Conservation (phyloP, 2,888 invertebrate genomes). For the Xylophagus ater region DNA sequence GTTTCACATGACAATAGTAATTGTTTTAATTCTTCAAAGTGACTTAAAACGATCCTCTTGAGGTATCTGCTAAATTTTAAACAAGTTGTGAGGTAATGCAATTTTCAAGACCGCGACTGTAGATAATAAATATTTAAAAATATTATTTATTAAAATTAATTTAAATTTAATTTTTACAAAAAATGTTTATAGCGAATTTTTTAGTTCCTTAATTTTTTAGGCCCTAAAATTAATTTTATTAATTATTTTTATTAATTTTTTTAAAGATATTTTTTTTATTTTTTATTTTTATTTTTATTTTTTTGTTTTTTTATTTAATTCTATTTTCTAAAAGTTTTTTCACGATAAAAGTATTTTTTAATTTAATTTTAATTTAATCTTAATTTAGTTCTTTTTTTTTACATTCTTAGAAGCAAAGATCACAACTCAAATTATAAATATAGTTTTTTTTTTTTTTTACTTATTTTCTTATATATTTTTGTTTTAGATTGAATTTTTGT, state of each 20-base stretch:
- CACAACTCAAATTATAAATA: conserved; percentile 1
- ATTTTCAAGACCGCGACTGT: no score
- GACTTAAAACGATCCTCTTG: no score
- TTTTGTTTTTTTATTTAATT: neutral
- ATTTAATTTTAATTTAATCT: neutral
- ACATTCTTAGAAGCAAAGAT: conserved; percentile 2
- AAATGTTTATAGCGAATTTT: no score
- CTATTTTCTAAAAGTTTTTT: neutral
- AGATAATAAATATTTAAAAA: no score
- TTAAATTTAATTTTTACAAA: no score
- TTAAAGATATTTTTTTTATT: neutral
- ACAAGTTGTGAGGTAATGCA: no score
- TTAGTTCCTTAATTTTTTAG: neutral
- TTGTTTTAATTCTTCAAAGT: no score
- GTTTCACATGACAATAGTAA: no score
- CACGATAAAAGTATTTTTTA: neutral
- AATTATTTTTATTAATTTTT: neutral
- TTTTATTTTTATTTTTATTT: neutral
- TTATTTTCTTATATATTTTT: neutral
- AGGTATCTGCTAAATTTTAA: no score
- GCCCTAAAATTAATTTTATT: neutral
- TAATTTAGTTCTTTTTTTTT: no score
- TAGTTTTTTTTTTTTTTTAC: neutral
- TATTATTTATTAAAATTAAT: no score
- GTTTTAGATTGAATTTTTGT: neutral